phyloP scores from a whole-genome alignment of 2,888 invertebrate species.

The Cheilosia pagana region DNA sequence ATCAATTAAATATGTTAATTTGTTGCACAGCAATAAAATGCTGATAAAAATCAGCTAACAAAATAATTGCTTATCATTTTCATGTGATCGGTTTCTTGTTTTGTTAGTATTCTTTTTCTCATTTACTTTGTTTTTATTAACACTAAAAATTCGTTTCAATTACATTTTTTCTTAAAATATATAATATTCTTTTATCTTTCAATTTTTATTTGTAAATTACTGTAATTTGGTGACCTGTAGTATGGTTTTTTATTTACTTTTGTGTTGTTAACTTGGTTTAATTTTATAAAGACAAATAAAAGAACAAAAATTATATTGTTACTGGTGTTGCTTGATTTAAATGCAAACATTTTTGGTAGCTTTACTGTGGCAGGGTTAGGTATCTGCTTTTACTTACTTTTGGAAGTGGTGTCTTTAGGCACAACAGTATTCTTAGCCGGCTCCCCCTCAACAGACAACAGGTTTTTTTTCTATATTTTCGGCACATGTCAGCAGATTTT shows the following conservation, averaged over 20 bases:
- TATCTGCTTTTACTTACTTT: too few species aligned
- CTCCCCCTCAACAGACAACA: too few species aligned
- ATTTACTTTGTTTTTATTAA: conserved; percentile 47
- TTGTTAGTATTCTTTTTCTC: conserved; percentile 8
- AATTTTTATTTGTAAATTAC: conserved; percentile 67
- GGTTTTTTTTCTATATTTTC: too few species aligned
- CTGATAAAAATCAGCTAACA: conserved; percentile 63
- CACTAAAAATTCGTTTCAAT: conserved; percentile 73
- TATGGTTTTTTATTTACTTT: conserved; percentile 37
- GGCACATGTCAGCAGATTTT: too few species aligned
- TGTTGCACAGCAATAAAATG: conserved; percentile 39
- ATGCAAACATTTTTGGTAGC: conserved; percentile 20
- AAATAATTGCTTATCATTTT: conserved; percentile 70
- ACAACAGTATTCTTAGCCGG: too few species aligned
- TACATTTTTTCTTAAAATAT: conserved; percentile 71
- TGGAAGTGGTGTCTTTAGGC: too few species aligned
- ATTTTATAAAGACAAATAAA: conserved; percentile 1
- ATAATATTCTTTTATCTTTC: conserved; percentile 44
- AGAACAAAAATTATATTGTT: conserved; percentile 2
- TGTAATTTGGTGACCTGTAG: conserved; percentile 67
- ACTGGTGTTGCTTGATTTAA: conserved; percentile 23
- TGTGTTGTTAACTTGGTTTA: conserved; percentile 63
- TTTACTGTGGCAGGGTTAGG: too few species aligned
- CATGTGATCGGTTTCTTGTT: conserved; percentile 25
- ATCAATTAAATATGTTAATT: conserved; percentile 1